Percentiles rank a stretch among this genome's conserved stretches.
These are phyloP conservation scores for Melanophora roralis DNA, from an alignment of 2,888 invertebrate species.

Conservation along the genomic window DNA sequence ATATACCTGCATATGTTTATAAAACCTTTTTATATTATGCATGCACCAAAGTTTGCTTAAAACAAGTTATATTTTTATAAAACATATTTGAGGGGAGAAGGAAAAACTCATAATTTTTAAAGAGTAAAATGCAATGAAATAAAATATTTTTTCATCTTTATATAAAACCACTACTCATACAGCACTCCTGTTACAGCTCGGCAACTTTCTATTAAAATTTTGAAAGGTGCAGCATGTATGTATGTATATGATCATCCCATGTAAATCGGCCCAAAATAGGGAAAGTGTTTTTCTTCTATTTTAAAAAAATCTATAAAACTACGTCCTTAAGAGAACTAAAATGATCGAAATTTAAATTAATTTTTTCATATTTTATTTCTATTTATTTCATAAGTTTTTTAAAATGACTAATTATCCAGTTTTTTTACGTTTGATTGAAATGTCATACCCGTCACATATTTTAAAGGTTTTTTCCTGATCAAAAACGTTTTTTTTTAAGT, in stretches of 20 bases:
- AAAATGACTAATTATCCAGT: no score
- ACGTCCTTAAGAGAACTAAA: no score
- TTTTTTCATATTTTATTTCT: no score
- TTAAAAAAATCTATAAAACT: no score
- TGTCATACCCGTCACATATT: no score
- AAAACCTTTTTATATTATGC: background rate
- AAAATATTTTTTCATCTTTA: conserved; percentile 21
- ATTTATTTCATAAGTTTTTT: no score
- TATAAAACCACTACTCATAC: background rate
- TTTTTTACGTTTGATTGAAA: no score
- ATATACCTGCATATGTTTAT: background rate
- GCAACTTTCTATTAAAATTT: conserved; percentile 33
- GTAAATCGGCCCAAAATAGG: no score
- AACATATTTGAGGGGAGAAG: background rate
- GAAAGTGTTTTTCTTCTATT: no score
- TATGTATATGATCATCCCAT: background rate
- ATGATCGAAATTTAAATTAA: no score
- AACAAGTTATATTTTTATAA: conserved; percentile 36
- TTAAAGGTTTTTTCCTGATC: no score
- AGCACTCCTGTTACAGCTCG: conserved; percentile 29
- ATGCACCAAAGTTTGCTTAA: conserved; percentile 25
- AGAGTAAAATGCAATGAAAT: conserved; percentile 12
- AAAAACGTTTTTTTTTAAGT: no score
- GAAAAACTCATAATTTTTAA: background rate
- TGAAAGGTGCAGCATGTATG: background rate